These are phyloP conservation scores for Odontesthes bonariensis DNA, from an alignment of 2,113 vertebrate species.

Conservation along the genomic window DNA sequence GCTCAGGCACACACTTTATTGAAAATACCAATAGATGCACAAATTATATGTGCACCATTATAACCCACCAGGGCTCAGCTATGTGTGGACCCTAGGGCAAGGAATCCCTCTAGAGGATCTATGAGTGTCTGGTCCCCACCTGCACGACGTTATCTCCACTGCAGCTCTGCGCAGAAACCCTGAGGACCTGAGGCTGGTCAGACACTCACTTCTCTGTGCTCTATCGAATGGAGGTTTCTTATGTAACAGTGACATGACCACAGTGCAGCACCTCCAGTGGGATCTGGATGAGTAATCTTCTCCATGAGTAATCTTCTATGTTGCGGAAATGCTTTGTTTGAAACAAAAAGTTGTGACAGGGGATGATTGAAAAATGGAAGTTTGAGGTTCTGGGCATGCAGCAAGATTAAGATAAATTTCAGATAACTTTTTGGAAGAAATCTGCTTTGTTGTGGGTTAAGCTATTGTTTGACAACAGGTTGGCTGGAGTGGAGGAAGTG, in stretches of 20 bases:
- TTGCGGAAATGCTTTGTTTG: conserved; percentile 1
- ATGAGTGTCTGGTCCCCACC: conserved; percentile 28
- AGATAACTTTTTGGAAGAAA: neutral
- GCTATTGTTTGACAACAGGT: neutral
- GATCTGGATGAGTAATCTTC: conserved; percentile 50
- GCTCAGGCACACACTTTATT: neutral
- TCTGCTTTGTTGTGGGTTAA: neutral
- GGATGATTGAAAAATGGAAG: neutral
- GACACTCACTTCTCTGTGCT: conserved; percentile 42
- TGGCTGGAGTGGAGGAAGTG: too few relatives aligned
- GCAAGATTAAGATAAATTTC: neutral
- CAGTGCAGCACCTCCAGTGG: conserved; percentile 36
- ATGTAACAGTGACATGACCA: conserved; percentile 52
- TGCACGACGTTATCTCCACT: conserved; percentile 23
- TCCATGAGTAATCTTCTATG: neutral
- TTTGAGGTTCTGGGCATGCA: neutral
- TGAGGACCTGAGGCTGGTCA: conserved; percentile 27
- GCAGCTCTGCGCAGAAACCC: conserved; percentile 24
- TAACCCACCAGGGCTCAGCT: neutral
- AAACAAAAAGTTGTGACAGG: conserved; percentile 1
- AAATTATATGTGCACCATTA: neutral
- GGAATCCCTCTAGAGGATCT: conserved; percentile 30
- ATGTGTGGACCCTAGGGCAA: conserved; percentile 8
- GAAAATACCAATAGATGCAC: neutral
- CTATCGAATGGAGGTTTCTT: conserved; percentile 17